These are phyloP conservation scores for Gari tellinella DNA, from an alignment of 2,888 invertebrate species.

Conservation along the genomic window DNA sequence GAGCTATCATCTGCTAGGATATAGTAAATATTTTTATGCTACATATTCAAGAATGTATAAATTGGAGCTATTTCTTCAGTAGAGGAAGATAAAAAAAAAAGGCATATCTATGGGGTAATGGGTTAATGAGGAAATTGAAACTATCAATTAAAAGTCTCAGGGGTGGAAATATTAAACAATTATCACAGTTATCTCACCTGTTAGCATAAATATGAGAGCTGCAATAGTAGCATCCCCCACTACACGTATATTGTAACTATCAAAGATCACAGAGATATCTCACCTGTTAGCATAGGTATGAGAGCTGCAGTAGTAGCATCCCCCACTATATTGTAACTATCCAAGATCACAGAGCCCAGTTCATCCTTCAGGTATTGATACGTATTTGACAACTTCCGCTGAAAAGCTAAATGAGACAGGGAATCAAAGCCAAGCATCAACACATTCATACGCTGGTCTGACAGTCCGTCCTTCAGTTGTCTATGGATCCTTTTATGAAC, in stretches of 20 bases:
- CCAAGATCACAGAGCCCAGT: slow-evolving; percentile 71
- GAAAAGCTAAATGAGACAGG: slow-evolving; percentile 78
- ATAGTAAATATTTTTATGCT: no score
- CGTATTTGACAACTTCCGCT: slow-evolving; percentile 76
- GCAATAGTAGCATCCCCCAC: slow-evolving; percentile 81
- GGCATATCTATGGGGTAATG: no score
- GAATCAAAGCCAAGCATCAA: slow-evolving; percentile 80
- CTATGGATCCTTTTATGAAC: slow-evolving; percentile 68
- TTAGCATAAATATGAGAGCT: slow-evolving; percentile 78
- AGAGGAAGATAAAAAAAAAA: no score
- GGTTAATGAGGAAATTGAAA: no score
- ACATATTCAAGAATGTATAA: no score
- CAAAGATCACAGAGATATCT: slow-evolving; percentile 65
- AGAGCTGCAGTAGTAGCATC: slow-evolving; percentile 79
- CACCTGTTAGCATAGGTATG: slow-evolving; percentile 81
- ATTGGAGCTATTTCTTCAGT: no score
- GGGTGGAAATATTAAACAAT: no score
- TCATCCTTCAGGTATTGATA: slow-evolving; percentile 71
- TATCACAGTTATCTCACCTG: slow-evolving; percentile 76
- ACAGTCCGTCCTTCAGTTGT: not conserved
- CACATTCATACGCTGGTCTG: slow-evolving; percentile 65
- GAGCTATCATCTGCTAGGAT: no score
- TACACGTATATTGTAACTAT: slow-evolving; percentile 82
- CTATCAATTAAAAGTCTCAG: no score
- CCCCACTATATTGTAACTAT: slow-evolving; percentile 82